Percentiles rank a stretch among this genome's conserved stretches.
Conservation (phyloP, 1,140 invertebrate genomes). For the Diorhabda sublineata region DNA sequence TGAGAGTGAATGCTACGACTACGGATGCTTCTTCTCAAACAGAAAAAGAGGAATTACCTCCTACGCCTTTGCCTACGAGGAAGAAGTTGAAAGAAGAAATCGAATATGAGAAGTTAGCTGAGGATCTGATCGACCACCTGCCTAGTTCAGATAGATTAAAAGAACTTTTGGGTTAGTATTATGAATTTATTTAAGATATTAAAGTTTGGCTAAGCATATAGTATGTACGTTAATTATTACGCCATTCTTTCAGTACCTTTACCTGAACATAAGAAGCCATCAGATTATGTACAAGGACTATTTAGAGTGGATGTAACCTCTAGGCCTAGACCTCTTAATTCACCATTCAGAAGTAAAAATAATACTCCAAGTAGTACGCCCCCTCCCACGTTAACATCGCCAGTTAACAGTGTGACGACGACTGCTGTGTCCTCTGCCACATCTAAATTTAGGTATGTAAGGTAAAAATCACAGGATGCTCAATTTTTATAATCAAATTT, state of each 20-base stretch:
- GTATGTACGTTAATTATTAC: no score
- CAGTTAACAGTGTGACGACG: neutral
- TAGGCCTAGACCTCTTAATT: constrained; percentile 48
- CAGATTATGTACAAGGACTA: constrained; percentile 75
- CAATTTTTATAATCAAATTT: no score
- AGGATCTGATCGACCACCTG: constrained; percentile 68
- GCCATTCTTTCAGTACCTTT: constrained; percentile 56
- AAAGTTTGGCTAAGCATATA: no score
- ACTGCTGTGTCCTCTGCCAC: neutral
- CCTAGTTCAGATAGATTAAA: constrained; percentile 65
- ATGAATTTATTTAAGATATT: no score
- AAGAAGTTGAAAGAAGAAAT: constrained; percentile 70
- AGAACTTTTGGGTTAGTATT: constrained; percentile 60
- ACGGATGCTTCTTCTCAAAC: constrained; percentile 62
- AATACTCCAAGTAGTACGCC: constrained; percentile 40
- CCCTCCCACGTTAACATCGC: constrained; percentile 25
- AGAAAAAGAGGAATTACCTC: constrained; percentile 47
- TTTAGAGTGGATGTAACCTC: constrained; percentile 67
- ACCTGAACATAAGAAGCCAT: constrained; percentile 68
- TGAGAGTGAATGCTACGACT: constrained; percentile 57
- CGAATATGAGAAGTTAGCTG: constrained; percentile 72
- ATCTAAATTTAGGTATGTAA: constrained; percentile 25
- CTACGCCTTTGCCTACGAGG: constrained; percentile 45
- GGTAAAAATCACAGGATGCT: no score
- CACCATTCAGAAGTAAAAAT: constrained; percentile 42